Evolutionary conservation across 2,113 vertebrate genomes (phyloP).

Genomic region (Burhinus oedicnemus): DNA sequence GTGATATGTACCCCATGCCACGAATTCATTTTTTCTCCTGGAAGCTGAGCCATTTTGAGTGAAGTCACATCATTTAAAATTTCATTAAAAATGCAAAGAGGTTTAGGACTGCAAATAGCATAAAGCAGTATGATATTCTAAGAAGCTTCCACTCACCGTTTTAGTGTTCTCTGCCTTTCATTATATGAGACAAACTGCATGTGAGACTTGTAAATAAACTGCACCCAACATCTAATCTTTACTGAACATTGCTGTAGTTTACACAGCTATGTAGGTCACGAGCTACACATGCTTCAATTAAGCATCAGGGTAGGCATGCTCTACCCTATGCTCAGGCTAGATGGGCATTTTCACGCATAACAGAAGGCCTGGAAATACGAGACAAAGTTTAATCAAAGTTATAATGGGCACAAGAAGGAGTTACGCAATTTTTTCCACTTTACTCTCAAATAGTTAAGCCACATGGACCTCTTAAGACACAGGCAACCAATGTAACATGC

Average conservation of each 20-base stretch:
- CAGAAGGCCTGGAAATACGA: neutral
- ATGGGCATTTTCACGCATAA: neutral
- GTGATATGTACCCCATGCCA: neutral
- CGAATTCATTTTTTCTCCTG: neutral
- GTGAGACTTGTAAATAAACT: neutral
- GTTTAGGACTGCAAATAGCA: neutral
- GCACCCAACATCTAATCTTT: neutral
- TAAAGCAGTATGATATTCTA: neutral
- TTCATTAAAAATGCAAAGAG: conserved; percentile 11
- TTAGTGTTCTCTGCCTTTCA: neutral
- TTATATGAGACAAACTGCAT: neutral
- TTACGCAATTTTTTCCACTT: neutral
- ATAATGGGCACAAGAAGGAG: neutral
- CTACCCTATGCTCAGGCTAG: neutral
- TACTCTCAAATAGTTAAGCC: neutral
- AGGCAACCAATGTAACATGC: neutral
- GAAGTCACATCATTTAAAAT: neutral
- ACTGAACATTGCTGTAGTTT: neutral
- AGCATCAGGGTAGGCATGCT: neutral
- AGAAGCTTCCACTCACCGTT: neutral
- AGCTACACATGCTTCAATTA: neutral
- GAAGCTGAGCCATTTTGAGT: conserved; percentile 32
- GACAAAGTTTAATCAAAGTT: neutral
- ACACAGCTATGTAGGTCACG: neutral
- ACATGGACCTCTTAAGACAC: neutral